phyloP scores from a whole-genome alignment of 2,797 vertebrate species.

The Notamacropus eugenii region DNA sequence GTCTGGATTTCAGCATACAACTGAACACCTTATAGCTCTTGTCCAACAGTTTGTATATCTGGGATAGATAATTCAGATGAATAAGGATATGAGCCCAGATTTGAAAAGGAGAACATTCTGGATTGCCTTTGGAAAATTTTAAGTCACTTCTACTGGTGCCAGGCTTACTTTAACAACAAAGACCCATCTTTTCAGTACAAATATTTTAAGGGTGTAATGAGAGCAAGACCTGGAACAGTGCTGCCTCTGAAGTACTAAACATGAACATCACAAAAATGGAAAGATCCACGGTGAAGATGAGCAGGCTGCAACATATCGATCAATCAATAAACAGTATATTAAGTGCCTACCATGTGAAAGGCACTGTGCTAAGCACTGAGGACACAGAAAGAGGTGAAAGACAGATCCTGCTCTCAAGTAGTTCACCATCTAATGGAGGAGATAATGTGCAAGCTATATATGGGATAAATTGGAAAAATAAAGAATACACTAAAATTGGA shows the following conservation, averaged over 20 bases:
- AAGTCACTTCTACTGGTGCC: background rate
- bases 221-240: background rate
- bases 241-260: background rate
- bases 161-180: background rate
- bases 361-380: background rate
- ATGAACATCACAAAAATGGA: background rate
- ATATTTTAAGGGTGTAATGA: background rate
- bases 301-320: background rate
- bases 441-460: background rate
- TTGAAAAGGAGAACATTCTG: background rate
- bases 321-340: background rate
- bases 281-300: background rate
- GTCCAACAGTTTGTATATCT: background rate
- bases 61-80: background rate
- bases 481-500: background rate
- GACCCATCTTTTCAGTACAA: background rate
- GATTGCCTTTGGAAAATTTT: background rate
- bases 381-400: background rate
- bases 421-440: background rate
- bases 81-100: background rate
- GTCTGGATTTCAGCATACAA: background rate
- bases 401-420: background rate
- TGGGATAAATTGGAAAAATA: background rate
- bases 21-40: background rate
- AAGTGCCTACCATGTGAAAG: background rate